Evolutionary conservation across 2,888 invertebrate species (phyloP), one percentile per base, ranked within the genome.

Genomic region (Drosophila atroscutellata): DNA sequence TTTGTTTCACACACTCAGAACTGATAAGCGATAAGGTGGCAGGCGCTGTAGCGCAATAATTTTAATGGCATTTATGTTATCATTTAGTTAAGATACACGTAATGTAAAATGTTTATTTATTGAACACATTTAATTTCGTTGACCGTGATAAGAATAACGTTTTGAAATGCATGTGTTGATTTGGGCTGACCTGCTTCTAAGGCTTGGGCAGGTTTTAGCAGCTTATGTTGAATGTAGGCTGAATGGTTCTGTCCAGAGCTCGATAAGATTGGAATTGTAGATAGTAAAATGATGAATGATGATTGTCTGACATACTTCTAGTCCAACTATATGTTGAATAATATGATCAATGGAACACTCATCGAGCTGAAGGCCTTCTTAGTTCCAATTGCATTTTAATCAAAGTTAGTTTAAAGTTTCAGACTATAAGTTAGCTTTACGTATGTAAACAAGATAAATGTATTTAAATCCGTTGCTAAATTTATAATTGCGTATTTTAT

Each of bases 71-170:
- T 34, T 63, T 37, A 5, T 60, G 47, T 60, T 60, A 70, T 58
- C 63, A 70, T 75, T 80, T 45, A 56, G 52, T 75, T 65, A 32
- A 75, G 80, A 69, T 79, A 69, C 49, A 66, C 47, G 15, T 36
- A 55, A 59, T 36, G 47, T 37, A 49, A n/a, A 36, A 39, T 45
- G 54, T 36, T 30, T 68, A 49, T 73, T 65, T 61, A 50, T 36
- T 50, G 50, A 50, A 45, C 45, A 26, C 45, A 24, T 26, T 50
- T 61, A 2, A 5, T 62, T 61, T 42, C n/a, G 26, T 57, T 57
- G 57, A 26, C 15, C 20, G 1, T 8, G 70, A 75, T 80, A 75
- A 75, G 56, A 39, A 57, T 26, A 18, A n/a, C 13, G 18, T 62
- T 65, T 39, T 28, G 50, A 52, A 52, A 45, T 50, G 36, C 18